Evolutionary conservation across 2,797 vertebrate genomes (phyloP).

Genomic region (Epinephelus coioides): DNA sequence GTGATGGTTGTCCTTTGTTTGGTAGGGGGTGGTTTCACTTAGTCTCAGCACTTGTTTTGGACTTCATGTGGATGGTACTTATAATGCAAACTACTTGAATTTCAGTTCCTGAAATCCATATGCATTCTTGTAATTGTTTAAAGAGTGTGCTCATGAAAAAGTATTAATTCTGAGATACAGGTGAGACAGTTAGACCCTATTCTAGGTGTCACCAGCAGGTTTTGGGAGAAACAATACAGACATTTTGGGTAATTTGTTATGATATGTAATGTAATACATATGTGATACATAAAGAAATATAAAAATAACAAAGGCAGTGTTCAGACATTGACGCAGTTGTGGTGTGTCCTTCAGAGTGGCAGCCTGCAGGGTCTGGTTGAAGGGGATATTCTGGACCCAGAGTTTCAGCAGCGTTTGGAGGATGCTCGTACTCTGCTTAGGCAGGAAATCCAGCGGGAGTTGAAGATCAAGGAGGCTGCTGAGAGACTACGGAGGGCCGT

Average conservation of each 20-base stretch:
- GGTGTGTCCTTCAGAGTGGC: constrained; percentile 71
- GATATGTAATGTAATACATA: no score
- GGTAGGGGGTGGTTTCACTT: not conserved
- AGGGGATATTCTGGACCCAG: constrained; percentile 87
- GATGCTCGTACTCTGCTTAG: constrained; percentile 88
- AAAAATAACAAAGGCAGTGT: not conserved
- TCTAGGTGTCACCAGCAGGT: no score
- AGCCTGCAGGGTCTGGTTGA: constrained; percentile 79
- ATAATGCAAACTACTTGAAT: not conserved
- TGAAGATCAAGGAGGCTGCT: constrained; percentile 96
- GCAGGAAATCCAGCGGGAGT: constrained; percentile 93
- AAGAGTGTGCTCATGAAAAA: not conserved
- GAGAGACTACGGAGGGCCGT: constrained; percentile 92
- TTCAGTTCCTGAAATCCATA: not conserved
- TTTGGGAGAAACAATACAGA: no score
- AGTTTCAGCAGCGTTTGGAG: constrained; percentile 91
- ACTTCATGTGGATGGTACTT: not conserved
- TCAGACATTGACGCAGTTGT: not conserved
- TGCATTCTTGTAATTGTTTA: not conserved
- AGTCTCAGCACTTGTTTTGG: not conserved
- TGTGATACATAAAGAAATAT: no score
- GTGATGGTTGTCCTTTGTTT: not conserved
- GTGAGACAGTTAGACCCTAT: not conserved
- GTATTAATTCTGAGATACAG: not conserved
- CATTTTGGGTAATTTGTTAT: no score